Conservation (phyloP, 2,113 vertebrate species). For the Climacteris rufus region DNA sequence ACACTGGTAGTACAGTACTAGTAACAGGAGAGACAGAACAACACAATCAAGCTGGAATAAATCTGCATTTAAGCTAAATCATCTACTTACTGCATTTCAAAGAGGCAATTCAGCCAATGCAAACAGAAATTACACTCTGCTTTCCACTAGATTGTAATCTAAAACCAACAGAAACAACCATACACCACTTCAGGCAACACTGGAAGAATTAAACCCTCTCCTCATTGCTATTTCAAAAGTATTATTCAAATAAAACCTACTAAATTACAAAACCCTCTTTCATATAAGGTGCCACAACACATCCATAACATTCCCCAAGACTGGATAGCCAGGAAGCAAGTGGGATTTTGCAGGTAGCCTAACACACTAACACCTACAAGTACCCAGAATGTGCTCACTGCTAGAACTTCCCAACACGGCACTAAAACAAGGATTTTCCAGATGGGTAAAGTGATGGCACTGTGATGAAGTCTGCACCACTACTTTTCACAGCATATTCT, state of each 20-base stretch:
- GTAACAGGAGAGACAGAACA: neutral
- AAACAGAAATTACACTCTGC: neutral
- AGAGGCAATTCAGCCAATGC: neutral
- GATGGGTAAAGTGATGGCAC: neutral
- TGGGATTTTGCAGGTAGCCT: neutral
- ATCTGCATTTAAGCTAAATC: neutral
- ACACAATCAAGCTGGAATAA: neutral
- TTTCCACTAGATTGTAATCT: neutral
- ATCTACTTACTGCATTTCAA: neutral
- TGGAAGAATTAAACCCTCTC: neutral
- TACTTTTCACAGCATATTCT: conserved; percentile 31
- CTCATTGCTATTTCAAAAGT: neutral
- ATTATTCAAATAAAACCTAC: neutral
- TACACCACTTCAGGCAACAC: neutral
- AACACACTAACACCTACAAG: neutral
- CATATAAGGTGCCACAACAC: neutral
- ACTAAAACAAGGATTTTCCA: neutral
- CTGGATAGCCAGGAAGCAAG: neutral
- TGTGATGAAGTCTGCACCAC: neutral
- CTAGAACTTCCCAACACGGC: neutral
- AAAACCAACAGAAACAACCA: neutral
- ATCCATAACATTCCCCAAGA: neutral
- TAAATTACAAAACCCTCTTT: neutral
- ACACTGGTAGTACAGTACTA: neutral
- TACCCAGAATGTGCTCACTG: neutral